Conservation (phyloP, 2,797 vertebrate genomes). For the Odontamblyopus lacepedii region DNA sequence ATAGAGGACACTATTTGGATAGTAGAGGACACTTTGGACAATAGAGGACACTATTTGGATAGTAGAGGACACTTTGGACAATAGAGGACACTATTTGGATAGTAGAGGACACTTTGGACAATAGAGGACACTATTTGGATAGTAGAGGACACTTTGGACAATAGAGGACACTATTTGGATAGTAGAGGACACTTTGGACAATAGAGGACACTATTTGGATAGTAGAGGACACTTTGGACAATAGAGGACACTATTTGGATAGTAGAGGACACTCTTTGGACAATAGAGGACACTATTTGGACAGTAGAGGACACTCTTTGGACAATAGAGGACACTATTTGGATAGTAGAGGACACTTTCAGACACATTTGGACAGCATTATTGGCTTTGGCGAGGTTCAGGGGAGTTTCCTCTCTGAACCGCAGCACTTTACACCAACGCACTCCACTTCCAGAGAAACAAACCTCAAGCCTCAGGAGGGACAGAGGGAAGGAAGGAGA, state of each 20-base stretch:
- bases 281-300: background rate
- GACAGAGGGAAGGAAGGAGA: background rate
- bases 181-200: no score
- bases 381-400: background rate
- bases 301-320: background rate
- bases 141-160: no score
- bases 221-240: background rate
- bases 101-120: background rate
- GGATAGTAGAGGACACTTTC: background rate
- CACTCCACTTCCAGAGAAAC: background rate
- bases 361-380: background rate
- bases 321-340: background rate
- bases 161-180: no score
- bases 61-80: background rate
- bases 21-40: no score
- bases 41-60: no score
- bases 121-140: no score
- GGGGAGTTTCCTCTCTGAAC: background rate
- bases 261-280: background rate
- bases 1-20: no score
- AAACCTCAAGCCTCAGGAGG: background rate
- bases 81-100: no score
- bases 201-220: no score
- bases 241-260: background rate
- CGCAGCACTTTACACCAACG: constrained; percentile 1